phyloP scores from a whole-genome alignment of 2,888 invertebrate species.

The Eurytoma adleriae region DNA sequence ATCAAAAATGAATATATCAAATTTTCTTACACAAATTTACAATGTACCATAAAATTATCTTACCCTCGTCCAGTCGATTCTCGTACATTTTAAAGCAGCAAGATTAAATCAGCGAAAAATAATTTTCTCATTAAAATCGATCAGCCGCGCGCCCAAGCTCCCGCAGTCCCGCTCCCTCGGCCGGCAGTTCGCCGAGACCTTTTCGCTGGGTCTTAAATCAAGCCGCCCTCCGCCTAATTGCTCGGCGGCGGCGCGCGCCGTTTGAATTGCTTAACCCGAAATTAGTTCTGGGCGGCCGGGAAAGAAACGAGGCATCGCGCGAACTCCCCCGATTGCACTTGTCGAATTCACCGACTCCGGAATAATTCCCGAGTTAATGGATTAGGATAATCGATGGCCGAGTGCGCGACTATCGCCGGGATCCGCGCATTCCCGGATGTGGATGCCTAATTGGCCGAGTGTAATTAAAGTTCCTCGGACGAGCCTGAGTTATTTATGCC shows the following conservation, averaged over 20 bases:
- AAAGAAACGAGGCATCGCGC: constrained; percentile 62
- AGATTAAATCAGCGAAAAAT: too few species aligned
- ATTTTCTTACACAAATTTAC: too few species aligned
- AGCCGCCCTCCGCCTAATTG: constrained; percentile 69
- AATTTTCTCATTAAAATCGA: too few species aligned
- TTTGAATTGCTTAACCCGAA: constrained; percentile 74
- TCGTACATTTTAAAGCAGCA: too few species aligned
- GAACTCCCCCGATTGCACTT: constrained; percentile 37
- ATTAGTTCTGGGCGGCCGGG: constrained; percentile 74
- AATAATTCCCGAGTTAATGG: constrained; percentile 36
- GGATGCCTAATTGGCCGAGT: not conserved
- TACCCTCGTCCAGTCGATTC: too few species aligned
- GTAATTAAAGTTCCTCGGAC: not conserved
- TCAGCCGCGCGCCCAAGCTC: too few species aligned
- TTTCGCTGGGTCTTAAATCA: constrained; percentile 29
- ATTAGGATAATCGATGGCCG: constrained; percentile 30
- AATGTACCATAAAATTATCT: too few species aligned
- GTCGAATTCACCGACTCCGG: constrained; percentile 28
- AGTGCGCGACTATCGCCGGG: not conserved
- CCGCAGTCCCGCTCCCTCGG: not conserved
- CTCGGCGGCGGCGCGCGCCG: constrained; percentile 66
- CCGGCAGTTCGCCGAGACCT: constrained; percentile 2
- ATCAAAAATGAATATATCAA: too few species aligned
- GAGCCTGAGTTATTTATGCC: too few species aligned
- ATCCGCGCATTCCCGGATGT: not conserved